A percentile compares a stretch with the other conserved stretches of the same genome.
These are phyloP conservation scores for Athetis lepigone DNA, from an alignment of 2,888 invertebrate genomes.

Conservation along the genomic window DNA sequence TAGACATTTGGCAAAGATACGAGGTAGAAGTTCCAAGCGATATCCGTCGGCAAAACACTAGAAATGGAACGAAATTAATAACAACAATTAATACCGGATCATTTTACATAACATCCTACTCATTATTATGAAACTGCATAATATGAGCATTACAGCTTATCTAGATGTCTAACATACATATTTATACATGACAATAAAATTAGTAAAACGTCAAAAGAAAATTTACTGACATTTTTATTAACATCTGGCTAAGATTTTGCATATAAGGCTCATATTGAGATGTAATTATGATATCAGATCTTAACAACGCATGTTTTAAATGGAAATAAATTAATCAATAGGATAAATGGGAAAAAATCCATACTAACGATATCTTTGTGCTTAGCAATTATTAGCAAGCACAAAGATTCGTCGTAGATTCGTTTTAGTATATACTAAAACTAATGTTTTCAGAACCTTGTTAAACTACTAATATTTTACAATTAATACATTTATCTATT, in stretches of 20 bases:
- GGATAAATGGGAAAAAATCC: not conserved
- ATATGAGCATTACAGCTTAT: slow-evolving; percentile 30
- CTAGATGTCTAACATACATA: slow-evolving; percentile 21
- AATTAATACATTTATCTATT: slow-evolving; percentile 1
- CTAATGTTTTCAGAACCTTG: too few species aligned
- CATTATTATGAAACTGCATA: slow-evolving; percentile 19
- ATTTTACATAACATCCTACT: slow-evolving; percentile 31
- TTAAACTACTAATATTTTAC: slow-evolving; percentile 1
- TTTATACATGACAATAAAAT: slow-evolving; percentile 19
- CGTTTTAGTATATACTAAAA: too few species aligned
- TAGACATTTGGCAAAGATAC: slow-evolving; percentile 25
- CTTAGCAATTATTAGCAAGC: too few species aligned
- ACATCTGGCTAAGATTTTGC: not conserved
- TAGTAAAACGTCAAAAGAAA: not conserved
- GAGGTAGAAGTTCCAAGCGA: slow-evolving; percentile 15
- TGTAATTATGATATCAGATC: slow-evolving; percentile 1
- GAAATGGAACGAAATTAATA: slow-evolving; percentile 15
- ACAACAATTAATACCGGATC: slow-evolving; percentile 28
- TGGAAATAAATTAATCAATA: not conserved
- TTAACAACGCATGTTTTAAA: not conserved
- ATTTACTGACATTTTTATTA: not conserved
- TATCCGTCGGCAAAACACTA: slow-evolving; percentile 3
- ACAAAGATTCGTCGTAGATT: too few species aligned
- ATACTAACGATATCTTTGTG: not conserved
- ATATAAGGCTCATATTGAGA: not conserved